phyloP scores from a whole-genome alignment of 92 coral and sea anemone genomes.

The Phymanthus crucifer region DNA sequence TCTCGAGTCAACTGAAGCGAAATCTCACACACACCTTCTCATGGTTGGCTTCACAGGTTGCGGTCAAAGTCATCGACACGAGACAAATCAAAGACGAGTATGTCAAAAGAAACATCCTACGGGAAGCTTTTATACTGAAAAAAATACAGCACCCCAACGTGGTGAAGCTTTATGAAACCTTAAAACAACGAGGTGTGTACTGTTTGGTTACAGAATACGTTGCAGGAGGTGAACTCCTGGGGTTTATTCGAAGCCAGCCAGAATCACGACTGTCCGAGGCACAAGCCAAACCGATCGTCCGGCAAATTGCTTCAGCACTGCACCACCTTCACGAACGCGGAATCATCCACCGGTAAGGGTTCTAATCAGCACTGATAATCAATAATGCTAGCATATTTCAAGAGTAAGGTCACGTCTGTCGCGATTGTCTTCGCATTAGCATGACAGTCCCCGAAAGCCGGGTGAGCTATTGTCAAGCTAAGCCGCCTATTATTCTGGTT shows the following conservation, averaged over 20 bases:
- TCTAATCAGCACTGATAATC: background rate
- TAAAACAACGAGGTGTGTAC: slow-evolving; percentile 73
- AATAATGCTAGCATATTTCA: background rate
- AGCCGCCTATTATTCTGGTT: slow-evolving; percentile 4
- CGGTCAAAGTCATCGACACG: slow-evolving; percentile 84
- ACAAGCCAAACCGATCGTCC: slow-evolving; percentile 84
- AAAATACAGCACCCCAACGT: slow-evolving; percentile 87
- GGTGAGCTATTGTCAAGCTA: background rate
- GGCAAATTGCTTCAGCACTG: slow-evolving; percentile 91
- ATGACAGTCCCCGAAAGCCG: background rate
- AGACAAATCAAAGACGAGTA: slow-evolving; percentile 80
- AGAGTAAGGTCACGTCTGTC: background rate
- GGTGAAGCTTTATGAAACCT: slow-evolving; percentile 79
- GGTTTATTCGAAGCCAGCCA: slow-evolving; percentile 64
- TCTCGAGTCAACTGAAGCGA: slow-evolving; percentile 16
- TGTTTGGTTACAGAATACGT: slow-evolving; percentile 87
- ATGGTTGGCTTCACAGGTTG: slow-evolving; percentile 76
- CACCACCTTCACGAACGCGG: slow-evolving; percentile 87
- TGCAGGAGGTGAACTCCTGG: slow-evolving; percentile 90
- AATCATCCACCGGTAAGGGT: slow-evolving; percentile 88
- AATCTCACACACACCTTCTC: background rate
- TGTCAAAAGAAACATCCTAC: slow-evolving; percentile 72
- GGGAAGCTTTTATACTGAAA: slow-evolving; percentile 84
- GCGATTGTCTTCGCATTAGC: background rate
- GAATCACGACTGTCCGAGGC: slow-evolving; percentile 83